A percentile compares a stretch with the other conserved stretches of the same genome.
Conservation (phyloP, 2,113 vertebrate species). For the Cryptoleucopteryx plumbea region DNA sequence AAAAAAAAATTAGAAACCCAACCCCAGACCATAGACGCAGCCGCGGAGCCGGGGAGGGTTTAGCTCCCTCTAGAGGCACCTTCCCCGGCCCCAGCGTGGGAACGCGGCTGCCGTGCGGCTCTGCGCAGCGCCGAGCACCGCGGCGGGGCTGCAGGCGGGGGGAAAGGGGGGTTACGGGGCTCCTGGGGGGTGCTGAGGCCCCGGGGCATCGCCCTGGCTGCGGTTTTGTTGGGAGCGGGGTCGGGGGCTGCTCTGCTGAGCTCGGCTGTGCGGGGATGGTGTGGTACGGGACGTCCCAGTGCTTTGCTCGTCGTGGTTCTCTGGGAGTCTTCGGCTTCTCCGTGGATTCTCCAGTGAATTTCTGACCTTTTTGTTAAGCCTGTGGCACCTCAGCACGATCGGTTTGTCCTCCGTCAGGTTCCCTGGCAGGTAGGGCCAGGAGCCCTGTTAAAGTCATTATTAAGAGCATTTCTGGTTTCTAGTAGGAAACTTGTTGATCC, state of each 20-base stretch:
- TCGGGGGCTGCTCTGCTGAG: not conserved
- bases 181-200: not conserved
- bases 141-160: not conserved
- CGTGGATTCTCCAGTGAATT: not conserved
- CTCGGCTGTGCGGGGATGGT: not conserved
- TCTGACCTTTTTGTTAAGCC: not conserved
- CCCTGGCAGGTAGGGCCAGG: not conserved
- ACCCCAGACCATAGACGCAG: too few species aligned
- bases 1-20: too few species aligned
- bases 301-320: fast-evolving
- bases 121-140: not conserved
- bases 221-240: not conserved
- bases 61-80: too few species aligned
- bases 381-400: fast-evolving
- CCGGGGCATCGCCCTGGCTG: not conserved
- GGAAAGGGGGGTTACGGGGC: not conserved
- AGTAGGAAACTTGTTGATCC: not conserved
- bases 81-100: too few species aligned
- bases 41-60: too few species aligned
- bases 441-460: not conserved
- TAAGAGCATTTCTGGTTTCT: not conserved
- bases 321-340: not conserved
- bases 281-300: fast-evolving
- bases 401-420: not conserved
- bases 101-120: too few species aligned